These are phyloP conservation scores for Polypterus bichir DNA, from an alignment of 2,113 vertebrate species.

Conservation along the genomic window DNA sequence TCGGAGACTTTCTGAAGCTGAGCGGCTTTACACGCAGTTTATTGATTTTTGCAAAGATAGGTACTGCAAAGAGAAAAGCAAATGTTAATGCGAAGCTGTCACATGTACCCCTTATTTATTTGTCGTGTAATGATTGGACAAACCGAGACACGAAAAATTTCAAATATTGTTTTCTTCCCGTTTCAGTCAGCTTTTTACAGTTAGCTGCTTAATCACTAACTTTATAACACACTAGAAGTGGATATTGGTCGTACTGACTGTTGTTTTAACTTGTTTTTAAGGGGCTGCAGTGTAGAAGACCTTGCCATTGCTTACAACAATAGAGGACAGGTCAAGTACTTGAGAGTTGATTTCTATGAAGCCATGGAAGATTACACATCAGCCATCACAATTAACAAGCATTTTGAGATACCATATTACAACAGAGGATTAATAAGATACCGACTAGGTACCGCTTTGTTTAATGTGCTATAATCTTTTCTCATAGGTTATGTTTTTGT, in stretches of 20 bases:
- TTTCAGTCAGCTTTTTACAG: too few relatives aligned
- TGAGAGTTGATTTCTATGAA: constrained; percentile 79
- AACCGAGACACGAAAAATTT: too few relatives aligned
- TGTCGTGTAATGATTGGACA: too few relatives aligned
- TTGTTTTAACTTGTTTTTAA: constrained; percentile 28
- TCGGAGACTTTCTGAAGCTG: too few relatives aligned
- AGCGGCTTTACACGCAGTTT: too few relatives aligned
- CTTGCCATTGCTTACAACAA: constrained; percentile 76
- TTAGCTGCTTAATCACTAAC: too few relatives aligned
- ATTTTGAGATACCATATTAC: constrained; percentile 76
- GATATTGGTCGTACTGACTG: neutral
- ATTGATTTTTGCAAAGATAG: too few relatives aligned
- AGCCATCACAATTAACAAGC: constrained; percentile 52
- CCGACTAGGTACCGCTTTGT: constrained; percentile 62
- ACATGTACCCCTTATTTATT: too few relatives aligned
- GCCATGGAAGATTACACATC: constrained; percentile 75
- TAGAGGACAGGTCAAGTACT: constrained; percentile 77
- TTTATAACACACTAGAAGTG: too few relatives aligned
- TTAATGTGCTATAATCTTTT: neutral
- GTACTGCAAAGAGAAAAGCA: too few relatives aligned
- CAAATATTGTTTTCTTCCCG: too few relatives aligned
- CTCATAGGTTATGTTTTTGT: neutral
- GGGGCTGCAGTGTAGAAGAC: constrained; percentile 34
- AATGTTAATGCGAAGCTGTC: too few relatives aligned
- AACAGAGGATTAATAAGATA: constrained; percentile 83